These are phyloP conservation scores for Octodon degus DNA, from an alignment of 2,113 vertebrate species.

Conservation along the genomic window DNA sequence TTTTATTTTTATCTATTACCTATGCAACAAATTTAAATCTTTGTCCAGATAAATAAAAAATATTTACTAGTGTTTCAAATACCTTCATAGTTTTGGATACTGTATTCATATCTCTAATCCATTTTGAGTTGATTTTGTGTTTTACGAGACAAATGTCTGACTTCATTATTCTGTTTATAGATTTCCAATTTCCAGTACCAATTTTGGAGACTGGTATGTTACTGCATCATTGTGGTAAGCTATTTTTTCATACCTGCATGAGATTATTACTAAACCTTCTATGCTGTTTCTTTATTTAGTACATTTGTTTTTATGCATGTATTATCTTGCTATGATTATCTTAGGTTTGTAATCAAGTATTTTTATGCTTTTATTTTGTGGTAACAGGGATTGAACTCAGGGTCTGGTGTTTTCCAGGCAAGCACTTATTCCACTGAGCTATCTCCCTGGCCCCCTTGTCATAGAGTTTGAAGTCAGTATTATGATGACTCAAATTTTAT, in stretches of 20 bases:
- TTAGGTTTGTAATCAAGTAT: not conserved
- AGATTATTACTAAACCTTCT: not conserved
- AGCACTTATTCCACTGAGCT: too few relatives aligned
- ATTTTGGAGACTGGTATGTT: not conserved
- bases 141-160: not conserved
- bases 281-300: not conserved
- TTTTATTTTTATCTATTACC: not conserved
- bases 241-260: not conserved
- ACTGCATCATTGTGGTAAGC: not conserved
- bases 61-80: not conserved
- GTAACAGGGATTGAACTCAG: too few relatives aligned
- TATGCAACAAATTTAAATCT: not conserved
- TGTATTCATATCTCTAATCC: not conserved
- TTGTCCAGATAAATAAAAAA: not conserved
- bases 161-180: not conserved
- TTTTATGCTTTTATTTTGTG: too few relatives aligned
- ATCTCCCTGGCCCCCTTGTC: too few relatives aligned
- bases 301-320: not conserved
- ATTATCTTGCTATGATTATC: not conserved
- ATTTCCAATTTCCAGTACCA: not conserved
- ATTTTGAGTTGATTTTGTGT: not conserved
- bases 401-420: too few relatives aligned
- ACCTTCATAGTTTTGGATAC: not conserved
- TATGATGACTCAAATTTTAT: not conserved
- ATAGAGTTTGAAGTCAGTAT: not conserved